Base-by-base conservation (phyloP, 2,113 vertebrate genomes). In the Columbina picui region DNA sequence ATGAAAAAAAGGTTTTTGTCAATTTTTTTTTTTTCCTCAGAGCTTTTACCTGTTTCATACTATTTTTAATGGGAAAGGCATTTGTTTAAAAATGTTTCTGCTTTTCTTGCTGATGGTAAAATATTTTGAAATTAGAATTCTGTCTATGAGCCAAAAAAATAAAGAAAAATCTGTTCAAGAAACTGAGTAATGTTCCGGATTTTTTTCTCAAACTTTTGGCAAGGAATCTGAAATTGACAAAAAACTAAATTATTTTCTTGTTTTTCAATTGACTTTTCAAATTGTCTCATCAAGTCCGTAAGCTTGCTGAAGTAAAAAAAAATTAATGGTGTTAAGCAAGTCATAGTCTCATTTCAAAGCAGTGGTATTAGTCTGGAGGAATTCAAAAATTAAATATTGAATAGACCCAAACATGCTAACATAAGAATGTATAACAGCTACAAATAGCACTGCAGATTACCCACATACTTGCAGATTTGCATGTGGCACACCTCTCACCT, bases 61-160 rank as follows among this genome's bases (percentile, higher is more conserved):
- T 86, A 80, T 57, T 90, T 95, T 80, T 63, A 94, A 91, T 63
- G 70, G 79, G 91, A 96, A 95, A 78, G 87, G 38, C 50, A 53
- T 83, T 94, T 87, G 39, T 68, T 94, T 65, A 56, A 96, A 93
- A 93, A 81, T 52, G 29, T 86, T 94, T 86, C 76, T 90, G 43
- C 55, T 88, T 94, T 93, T 77, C 41, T 70, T 64, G 50, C 71
- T 86, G 74, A 92, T 43, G 20, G 75, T 67, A 86, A 93, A 93
- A 84, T 76, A 95, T 90, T 88, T 89, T 80, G 14, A 93, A 95
- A 84, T 88, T 45, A 74, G 9, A 70, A 81, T 90, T 92, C 65
- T 84, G 57, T 77, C 47, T 56, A 14, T 21, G 77, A 88, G 78
- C 49, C 69, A 93, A 89, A 93, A 77, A 89, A n/a, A 20, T 55